Percentiles rank a stretch among this genome's conserved stretches.
Evolutionary conservation across 2,113 vertebrate genomes (phyloP).

Genomic region (Scomber colias): DNA sequence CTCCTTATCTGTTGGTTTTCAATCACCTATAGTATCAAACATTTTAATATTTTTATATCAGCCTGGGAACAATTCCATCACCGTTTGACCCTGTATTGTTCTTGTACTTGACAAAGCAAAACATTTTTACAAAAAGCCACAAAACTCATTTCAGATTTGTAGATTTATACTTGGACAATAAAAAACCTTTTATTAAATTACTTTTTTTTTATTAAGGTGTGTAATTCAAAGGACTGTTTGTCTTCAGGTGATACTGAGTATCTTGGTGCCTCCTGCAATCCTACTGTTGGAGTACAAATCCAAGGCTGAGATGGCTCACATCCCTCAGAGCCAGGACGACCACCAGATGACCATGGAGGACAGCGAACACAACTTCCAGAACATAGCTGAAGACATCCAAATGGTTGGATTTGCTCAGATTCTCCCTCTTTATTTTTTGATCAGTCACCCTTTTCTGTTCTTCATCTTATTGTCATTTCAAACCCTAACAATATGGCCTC

Average conservation of each 20-base stretch:
- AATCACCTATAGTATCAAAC: neutral
- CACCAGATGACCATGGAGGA: slow-evolving; percentile 99
- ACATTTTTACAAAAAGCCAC: neutral
- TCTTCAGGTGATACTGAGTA: slow-evolving; percentile 95
- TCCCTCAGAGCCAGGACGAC: slow-evolving; percentile 97
- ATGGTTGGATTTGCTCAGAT: slow-evolving; percentile 83
- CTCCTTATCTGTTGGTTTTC: neutral
- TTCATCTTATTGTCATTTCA: neutral
- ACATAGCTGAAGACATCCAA: slow-evolving; percentile 91
- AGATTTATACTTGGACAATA: neutral
- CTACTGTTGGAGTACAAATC: slow-evolving; percentile 98
- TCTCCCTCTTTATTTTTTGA: neutral
- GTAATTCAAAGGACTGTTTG: slow-evolving; percentile 8
- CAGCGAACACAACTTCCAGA: slow-evolving; percentile 97
- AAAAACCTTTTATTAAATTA: neutral
- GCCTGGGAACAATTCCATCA: neutral
- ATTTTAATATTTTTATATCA: neutral
- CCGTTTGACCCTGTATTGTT: neutral
- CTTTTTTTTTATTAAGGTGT: neutral
- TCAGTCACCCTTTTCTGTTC: neutral
- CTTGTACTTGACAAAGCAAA: too few relatives aligned
- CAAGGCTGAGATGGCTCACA: slow-evolving; percentile 99
- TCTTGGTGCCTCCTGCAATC: slow-evolving; percentile 95
- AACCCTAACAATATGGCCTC: too few relatives aligned
- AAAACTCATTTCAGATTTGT: neutral